Evolutionary conservation across 2,888 invertebrate genomes (phyloP), one percentile per base, ranked within the genome.

Genomic region (Tolmerus cingulatus): DNA sequence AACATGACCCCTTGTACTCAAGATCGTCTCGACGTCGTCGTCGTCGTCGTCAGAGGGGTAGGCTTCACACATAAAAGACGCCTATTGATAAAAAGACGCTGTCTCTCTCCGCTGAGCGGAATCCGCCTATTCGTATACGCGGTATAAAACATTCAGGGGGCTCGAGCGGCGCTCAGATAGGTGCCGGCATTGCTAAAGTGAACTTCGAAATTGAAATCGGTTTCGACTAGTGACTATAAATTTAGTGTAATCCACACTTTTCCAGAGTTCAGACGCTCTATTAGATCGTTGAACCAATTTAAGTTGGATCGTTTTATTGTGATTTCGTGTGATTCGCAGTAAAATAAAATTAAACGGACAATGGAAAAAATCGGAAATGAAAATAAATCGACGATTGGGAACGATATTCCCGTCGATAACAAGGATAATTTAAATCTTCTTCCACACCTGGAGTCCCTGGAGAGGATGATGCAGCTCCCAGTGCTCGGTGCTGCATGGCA

Each of bases 401-500:
- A 43, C 34, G 76, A 86, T 37, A 23, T 77, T 16, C n/a, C 86
- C 57, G 57, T n/a, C n/a, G 46, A 87, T 66, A 78, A 78, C 57
- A 87, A 87, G 90, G 92, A 92, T 90, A 90, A 91, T 55, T 91
- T 92, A 89, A 92, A 90, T 89, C 89, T 93, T 74, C 88, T 93
- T 89, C 92, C 93, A 66, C 93, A 94, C 89, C 91, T 94, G 91
- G 94, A 94, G 89, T 94, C 94, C 16, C 91, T 94, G 55, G 94
- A 94, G 90, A 92, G 94, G 88, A 93, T 94, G 90, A 92, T 94
- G 89, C 93, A 94, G 90, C 90, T 94, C 86, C 94, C 94, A 0
- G 93, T 94, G 14, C 93, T 94, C 9, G 94, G 94, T 90, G 93
- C 94, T 30, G 94, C 94, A 34, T 93, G 94, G 90, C 93, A 94